Evolutionary conservation across 37 sponge, comb jelly and placozoan genomes (phyloP).

Genomic region (Tethya wilhelma): DNA sequence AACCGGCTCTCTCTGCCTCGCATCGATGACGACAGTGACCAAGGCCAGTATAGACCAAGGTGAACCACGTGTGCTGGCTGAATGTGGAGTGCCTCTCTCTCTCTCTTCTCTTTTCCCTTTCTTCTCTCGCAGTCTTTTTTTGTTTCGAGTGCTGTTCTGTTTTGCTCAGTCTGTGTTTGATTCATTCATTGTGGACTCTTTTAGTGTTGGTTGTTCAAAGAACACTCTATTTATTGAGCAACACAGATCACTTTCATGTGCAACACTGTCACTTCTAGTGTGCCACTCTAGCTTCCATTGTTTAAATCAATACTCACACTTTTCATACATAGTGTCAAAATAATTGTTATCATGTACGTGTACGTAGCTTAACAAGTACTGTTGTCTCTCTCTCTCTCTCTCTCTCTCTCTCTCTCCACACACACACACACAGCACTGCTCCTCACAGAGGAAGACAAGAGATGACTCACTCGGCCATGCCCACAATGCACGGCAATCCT

Average conservation of each 20-base stretch:
- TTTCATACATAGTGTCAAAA: too few relatives aligned
- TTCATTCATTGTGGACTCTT: too few relatives aligned
- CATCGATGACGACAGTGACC: constrained; percentile 56
- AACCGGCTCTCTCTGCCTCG: constrained; percentile 64
- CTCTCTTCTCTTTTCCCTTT: neutral
- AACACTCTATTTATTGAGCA: too few relatives aligned
- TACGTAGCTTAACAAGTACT: too few relatives aligned
- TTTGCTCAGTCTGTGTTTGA: too few relatives aligned
- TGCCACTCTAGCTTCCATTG: neutral
- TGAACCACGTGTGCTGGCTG: neutral
- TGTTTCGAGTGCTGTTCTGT: too few relatives aligned
- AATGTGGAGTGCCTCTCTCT: neutral
- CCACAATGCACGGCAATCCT: constrained; percentile 26
- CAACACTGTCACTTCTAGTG: too few relatives aligned
- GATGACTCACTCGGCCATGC: constrained; percentile 21
- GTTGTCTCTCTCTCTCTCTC: neutral
- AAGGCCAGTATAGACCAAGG: constrained; percentile 64
- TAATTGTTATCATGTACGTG: too few relatives aligned
- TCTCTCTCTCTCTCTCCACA: constrained; percentile 1
- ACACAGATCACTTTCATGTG: neutral
- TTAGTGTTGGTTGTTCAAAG: too few relatives aligned
- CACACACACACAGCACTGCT: constrained; percentile 82
- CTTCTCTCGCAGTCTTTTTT: neutral
- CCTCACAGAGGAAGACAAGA: constrained; percentile 35
- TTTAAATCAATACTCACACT: neutral